These are phyloP conservation scores for Polietes domitor DNA, from an alignment of 2,888 invertebrate species.

Conservation along the genomic window DNA sequence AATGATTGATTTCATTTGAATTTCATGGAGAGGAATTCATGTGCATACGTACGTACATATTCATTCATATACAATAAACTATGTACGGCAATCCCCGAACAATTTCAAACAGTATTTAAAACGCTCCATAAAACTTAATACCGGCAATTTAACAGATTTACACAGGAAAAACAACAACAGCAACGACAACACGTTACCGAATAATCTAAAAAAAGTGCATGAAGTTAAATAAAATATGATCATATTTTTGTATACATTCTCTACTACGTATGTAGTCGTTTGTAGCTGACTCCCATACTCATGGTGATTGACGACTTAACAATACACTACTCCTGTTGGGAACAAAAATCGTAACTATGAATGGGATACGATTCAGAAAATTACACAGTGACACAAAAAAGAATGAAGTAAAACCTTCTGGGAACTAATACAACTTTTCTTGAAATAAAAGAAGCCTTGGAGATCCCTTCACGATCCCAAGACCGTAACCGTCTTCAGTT, in stretches of 20 bases:
- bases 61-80: background rate
- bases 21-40: background rate
- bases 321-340: no score
- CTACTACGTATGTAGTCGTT: background rate
- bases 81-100: conserved; percentile 21
- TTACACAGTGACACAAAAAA: no score
- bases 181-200: background rate
- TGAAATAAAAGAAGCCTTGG: no score
- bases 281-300: no score
- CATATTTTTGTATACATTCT: background rate
- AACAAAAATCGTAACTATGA: no score
- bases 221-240: conserved; percentile 14
- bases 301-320: no score
- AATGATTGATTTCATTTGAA: conserved; percentile 26
- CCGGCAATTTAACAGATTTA: conserved; percentile 44
- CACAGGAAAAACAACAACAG: conserved; percentile 20
- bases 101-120: conserved; percentile 30
- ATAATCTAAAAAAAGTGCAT: conserved; percentile 2
- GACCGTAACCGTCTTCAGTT: no score
- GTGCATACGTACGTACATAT: background rate
- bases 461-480: no score
- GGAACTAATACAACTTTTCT: no score
- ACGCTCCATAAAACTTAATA: conserved; percentile 45
- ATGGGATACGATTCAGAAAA: no score
- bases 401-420: no score